A percentile compares a stretch with the other conserved stretches of the same genome.
Evolutionary conservation across 2,888 invertebrate genomes (phyloP).

Genomic region (Apamea anceps): DNA sequence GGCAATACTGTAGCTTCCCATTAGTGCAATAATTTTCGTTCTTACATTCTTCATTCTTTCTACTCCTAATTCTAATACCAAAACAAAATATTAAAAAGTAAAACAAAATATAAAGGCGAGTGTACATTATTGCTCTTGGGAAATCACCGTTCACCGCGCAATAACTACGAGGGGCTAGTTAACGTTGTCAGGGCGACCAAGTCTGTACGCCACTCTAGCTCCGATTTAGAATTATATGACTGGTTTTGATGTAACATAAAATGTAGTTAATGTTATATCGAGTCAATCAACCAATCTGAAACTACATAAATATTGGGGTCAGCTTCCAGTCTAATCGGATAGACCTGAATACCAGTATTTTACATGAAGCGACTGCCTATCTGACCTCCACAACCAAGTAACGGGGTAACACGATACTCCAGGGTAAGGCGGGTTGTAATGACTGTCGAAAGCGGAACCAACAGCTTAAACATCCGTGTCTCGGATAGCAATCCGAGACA

Average conservation of each 20-base stretch:
- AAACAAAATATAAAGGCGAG: constrained; percentile 49
- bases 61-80: constrained; percentile 22
- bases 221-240: not conserved
- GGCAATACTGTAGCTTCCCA: not conserved
- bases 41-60: not conserved
- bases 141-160: constrained; percentile 58
- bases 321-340: no score
- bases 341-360: no score
- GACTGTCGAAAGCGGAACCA: no score
- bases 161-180: constrained; percentile 54
- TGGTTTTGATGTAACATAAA: not conserved
- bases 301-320: no score
- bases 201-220: not conserved
- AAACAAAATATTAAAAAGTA: constrained; percentile 46
- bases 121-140: constrained; percentile 57
- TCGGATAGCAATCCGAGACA: no score
- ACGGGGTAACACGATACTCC: no score
- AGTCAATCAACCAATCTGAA: no score
- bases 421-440: no score
- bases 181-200: constrained; percentile 55
- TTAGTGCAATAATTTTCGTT: not conserved
- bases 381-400: no score
- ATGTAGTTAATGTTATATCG: not conserved
- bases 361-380: no score
- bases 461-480: no score